Evolutionary conservation across 2,888 invertebrate species (phyloP).

Genomic region (Gortyna flavago): DNA sequence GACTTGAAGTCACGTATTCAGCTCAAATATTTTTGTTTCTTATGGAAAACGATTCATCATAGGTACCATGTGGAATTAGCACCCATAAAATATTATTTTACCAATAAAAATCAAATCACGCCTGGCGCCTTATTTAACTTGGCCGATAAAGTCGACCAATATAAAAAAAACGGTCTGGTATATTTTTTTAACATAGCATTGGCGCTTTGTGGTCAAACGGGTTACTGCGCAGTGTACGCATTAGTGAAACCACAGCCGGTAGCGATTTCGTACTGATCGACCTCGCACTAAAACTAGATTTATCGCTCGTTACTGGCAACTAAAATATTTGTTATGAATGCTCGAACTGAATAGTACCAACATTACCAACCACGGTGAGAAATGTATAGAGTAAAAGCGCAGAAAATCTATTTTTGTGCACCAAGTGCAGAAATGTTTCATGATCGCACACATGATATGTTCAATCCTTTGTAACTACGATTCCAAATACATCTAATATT

Average conservation of each 20-base stretch:
- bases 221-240: constrained; percentile 55
- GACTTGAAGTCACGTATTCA: constrained; percentile 44
- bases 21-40: constrained; percentile 25
- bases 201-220: constrained; percentile 59
- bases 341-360: constrained; percentile 70
- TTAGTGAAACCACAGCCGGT: constrained; percentile 72
- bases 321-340: constrained; percentile 73
- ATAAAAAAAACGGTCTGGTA: constrained; percentile 20
- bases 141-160: constrained; percentile 25
- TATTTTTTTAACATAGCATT: constrained; percentile 48
- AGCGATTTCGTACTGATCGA: constrained; percentile 78
- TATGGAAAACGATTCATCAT: constrained; percentile 14
- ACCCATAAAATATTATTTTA: constrained; percentile 19
- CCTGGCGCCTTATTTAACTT: constrained; percentile 27
- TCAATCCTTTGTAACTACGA: constrained; percentile 31
- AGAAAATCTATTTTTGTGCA: constrained; percentile 47
- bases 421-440: constrained; percentile 45
- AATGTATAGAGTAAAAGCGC: constrained; percentile 58
- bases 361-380: constrained; percentile 44
- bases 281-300: constrained; percentile 84
- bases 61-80: constrained; percentile 19
- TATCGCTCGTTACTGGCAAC: constrained; percentile 77
- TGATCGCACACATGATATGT: constrained; percentile 24
- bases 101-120: constrained; percentile 12
- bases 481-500: constrained; percentile 36